Percentiles rank a stretch among this genome's conserved stretches.
Conservation (phyloP, 2,113 vertebrate genomes). For the human (Homo sapiens) region GRCh38 chr9:106796001-106796500, state of each 20-base stretch:
- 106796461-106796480: background rate
- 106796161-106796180: background rate
- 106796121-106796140: background rate
- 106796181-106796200: background rate
- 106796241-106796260: background rate
- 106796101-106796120: background rate
- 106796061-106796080: background rate
- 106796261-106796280: background rate
- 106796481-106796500: background rate
- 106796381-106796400: background rate
- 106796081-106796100: background rate
- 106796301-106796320: background rate
- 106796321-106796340: background rate
- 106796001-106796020: slow-evolving; percentile 20
- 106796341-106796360: background rate
- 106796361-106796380: background rate
- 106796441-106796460: background rate
- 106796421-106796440: background rate
- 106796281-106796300: background rate
- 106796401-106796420: slow-evolving; percentile 11
- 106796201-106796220: background rate
- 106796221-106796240: background rate
- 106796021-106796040: background rate
- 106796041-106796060: background rate
- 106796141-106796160: background rate